phyloP scores from a whole-genome alignment of 2,113 vertebrate species.

The Pseudopipra pipra region DNA sequence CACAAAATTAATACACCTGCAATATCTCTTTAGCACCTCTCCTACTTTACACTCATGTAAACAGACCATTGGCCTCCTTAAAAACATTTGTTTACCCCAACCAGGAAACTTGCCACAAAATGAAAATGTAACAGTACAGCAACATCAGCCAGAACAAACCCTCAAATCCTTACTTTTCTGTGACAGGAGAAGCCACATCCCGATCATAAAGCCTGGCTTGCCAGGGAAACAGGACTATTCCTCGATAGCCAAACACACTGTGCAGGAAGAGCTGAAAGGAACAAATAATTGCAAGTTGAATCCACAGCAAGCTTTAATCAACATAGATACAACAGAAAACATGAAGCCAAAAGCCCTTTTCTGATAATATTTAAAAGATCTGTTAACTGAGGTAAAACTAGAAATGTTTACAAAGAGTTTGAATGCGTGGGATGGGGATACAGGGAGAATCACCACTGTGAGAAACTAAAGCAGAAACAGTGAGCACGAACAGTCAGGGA shows the following conservation, averaged over 20 bases:
- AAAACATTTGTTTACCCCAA: neutral
- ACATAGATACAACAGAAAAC: neutral
- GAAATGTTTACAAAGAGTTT: neutral
- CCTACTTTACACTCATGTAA: neutral
- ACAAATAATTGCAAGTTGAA: neutral
- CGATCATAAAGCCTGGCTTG: constrained; percentile 96
- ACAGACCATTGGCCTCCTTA: neutral
- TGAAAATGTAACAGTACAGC: neutral
- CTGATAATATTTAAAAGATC: neutral
- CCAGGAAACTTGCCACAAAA: neutral
- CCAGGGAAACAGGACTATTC: constrained; percentile 96
- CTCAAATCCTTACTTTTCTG: constrained; percentile 87
- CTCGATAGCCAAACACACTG: constrained; percentile 96
- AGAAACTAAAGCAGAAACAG: neutral
- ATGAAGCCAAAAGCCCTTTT: neutral
- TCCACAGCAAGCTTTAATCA: neutral
- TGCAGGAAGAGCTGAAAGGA: constrained; percentile 91
- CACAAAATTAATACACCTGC: neutral
- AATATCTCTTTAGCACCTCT: neutral
- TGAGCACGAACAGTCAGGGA: neutral
- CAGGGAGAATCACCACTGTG: neutral
- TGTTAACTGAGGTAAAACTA: neutral
- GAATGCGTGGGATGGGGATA: neutral
- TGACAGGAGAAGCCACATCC: constrained; percentile 86
- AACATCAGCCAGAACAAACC: neutral